These are phyloP conservation scores for Sakesphorus luctuosus DNA, from an alignment of 2,113 vertebrate genomes.

Conservation along the genomic window DNA sequence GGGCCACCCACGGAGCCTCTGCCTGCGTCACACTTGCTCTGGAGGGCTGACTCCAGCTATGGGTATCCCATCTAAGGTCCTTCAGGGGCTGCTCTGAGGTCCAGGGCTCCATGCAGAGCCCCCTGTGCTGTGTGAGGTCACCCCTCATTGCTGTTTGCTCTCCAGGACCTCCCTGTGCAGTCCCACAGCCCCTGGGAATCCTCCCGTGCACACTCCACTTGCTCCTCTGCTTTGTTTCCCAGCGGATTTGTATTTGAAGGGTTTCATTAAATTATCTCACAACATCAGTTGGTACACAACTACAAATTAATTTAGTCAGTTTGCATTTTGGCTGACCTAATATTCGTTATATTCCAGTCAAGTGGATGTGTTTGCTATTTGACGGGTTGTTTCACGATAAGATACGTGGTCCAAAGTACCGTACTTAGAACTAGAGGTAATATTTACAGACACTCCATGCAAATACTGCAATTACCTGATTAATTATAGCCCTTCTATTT, in stretches of 20 bases:
- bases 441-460: conserved; percentile 16
- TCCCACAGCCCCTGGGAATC: not conserved
- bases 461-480: conserved; percentile 71
- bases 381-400: conserved; percentile 37
- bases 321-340: conserved; percentile 61
- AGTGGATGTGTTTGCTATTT: conserved; percentile 43
- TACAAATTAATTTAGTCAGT: conserved; percentile 53
- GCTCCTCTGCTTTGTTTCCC: not conserved
- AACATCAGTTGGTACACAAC: conserved; percentile 33
- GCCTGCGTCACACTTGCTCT: not conserved
- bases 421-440: conserved; percentile 7
- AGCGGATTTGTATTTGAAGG: conserved; percentile 20
- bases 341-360: conserved; percentile 48
- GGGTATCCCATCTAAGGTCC: not conserved
- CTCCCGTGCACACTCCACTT: not conserved
- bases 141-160: not conserved
- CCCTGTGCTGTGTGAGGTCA: not conserved
- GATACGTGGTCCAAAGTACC: conserved; percentile 52
- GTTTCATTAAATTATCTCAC: conserved; percentile 55
- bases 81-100: not conserved
- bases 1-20: conserved; percentile 1
- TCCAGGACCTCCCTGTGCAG: not conserved
- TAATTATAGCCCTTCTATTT: conserved; percentile 53
- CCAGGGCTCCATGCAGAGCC: not conserved
- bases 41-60: not conserved